These are phyloP conservation scores for Silvanus unidentatus DNA, from an alignment of 2,888 invertebrate species.

Conservation along the genomic window DNA sequence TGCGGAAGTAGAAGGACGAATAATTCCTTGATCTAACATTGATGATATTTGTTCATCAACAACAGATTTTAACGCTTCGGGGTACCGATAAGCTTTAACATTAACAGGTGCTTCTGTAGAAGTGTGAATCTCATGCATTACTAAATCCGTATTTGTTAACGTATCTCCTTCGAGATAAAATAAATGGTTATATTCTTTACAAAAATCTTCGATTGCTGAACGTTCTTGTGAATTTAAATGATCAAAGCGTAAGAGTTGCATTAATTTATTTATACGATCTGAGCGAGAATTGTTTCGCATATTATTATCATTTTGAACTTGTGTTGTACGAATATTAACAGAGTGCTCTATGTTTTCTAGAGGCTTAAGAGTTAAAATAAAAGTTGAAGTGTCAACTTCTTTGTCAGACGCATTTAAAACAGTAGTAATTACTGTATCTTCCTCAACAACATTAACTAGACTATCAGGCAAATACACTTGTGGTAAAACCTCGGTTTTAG, in stretches of 20 bases:
- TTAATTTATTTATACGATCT: background rate
- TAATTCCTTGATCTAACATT: conserved; percentile 19
- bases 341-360: no score
- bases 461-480: no score
- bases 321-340: no score
- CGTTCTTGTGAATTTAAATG: conserved; percentile 20
- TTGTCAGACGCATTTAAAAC: no score
- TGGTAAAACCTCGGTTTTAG: no score
- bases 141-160: conserved; percentile 19
- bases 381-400: no score
- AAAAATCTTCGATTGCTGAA: conserved; percentile 10
- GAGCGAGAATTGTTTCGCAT: no score
- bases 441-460: no score
- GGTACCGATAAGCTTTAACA: conserved; percentile 26
- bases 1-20: conserved; percentile 13
- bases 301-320: no score
- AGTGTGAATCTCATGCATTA: conserved; percentile 20
- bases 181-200: conserved; percentile 15
- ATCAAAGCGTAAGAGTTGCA: conserved; percentile 2
- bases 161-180: conserved; percentile 13
- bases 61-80: conserved; percentile 24
- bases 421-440: no score
- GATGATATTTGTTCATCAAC: conserved; percentile 18
- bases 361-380: no score
- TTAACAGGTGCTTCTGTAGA: conserved; percentile 16